Base-by-base conservation (phyloP, 2,113 vertebrate species). In the Pomatorhinus ruficollis region DNA sequence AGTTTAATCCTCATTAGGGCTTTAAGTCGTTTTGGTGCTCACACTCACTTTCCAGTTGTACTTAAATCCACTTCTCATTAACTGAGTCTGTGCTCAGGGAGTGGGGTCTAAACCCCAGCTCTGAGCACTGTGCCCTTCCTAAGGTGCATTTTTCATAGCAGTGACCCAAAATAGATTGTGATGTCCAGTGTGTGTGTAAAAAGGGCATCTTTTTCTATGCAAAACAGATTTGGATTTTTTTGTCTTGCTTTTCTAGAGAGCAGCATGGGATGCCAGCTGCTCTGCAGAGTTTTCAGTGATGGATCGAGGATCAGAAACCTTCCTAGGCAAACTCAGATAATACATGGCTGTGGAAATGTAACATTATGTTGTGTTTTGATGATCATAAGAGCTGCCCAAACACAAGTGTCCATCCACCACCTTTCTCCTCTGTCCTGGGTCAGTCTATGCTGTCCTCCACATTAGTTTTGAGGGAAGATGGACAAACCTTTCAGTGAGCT, bases 271-370 rank as follows among this genome's bases (percentile, higher is more conserved):
- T 74, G 30, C 54, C 5, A 5, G 33, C 56, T 49, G 5, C 0
- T 0, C 40, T 70, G 1, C 0, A 3, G 39, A 39, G 17, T 22
- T 17, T 13, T 35, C n/a, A 52, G 37, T 12, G 49, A 25, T 42
- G 35, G 23, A 33, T 12, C 6, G 24, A 30, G 75, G 60, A 37
- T 87, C 35, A 68, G 31, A 42, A 87, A 56, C n/a, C 5, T n/a
- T 74, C 31, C 40, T 61, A 9, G 69, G 63, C 35, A 77, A 65
- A 49, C 30, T 30, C 18, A 33, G 23, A 17, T 39, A 12, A 7
- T 16, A 30, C 40, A 23, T 40, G 42, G 35, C 37, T 89, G 8
- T 60, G 59, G n/a, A 65, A 16, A 31, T 56, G 2, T 12, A 22
- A 10, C 30, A 47, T 19, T 85, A 35, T 50, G 16, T 31, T 64